A percentile compares a stretch with the other conserved stretches of the same genome.
Evolutionary conservation across 2,797 vertebrate species (phyloP).

Genomic region (Danio choprae): DNA sequence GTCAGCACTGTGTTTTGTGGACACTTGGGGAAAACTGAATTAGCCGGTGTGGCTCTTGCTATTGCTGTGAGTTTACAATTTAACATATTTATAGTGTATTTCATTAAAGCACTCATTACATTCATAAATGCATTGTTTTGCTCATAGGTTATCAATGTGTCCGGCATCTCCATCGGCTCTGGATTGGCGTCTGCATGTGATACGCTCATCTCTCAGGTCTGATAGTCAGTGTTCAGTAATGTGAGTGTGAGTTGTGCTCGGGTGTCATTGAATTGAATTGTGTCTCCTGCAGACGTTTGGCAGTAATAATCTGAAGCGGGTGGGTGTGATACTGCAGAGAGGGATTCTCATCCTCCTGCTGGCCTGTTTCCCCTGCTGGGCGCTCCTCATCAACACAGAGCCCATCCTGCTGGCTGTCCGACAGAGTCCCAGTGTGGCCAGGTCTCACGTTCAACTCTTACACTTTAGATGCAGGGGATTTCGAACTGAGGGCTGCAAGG

Average conservation of each 20-base stretch:
- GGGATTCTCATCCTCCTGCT: conserved; percentile 86
- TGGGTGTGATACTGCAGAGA: conserved; percentile 91
- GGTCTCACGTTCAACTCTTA: conserved; percentile 68
- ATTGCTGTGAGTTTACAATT: conserved; percentile 75
- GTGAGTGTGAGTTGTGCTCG: neutral
- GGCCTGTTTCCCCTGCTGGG: conserved; percentile 94
- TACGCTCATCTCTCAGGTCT: conserved; percentile 90
- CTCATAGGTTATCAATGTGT: conserved; percentile 87
- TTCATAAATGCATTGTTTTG: neutral
- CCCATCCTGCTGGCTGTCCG: conserved; percentile 81
- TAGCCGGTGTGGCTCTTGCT: conserved; percentile 83
- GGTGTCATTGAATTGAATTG: neutral
- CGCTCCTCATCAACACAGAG: conserved; percentile 89
- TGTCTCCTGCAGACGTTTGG: conserved; percentile 82
- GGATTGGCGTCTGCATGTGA: conserved; percentile 88
- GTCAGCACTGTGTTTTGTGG: conserved; percentile 90
- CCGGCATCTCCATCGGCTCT: conserved; percentile 82
- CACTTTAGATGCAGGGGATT: neutral
- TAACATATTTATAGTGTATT: neutral
- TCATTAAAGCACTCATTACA: neutral
- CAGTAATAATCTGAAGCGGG: conserved; percentile 86
- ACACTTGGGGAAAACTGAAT: conserved; percentile 85
- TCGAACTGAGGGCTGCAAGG: too few relatives aligned
- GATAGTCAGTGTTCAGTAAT: neutral
- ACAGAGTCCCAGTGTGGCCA: conserved; percentile 85